Base-by-base conservation (phyloP, 2,888 invertebrate genomes). In the Gortyna flavago region DNA sequence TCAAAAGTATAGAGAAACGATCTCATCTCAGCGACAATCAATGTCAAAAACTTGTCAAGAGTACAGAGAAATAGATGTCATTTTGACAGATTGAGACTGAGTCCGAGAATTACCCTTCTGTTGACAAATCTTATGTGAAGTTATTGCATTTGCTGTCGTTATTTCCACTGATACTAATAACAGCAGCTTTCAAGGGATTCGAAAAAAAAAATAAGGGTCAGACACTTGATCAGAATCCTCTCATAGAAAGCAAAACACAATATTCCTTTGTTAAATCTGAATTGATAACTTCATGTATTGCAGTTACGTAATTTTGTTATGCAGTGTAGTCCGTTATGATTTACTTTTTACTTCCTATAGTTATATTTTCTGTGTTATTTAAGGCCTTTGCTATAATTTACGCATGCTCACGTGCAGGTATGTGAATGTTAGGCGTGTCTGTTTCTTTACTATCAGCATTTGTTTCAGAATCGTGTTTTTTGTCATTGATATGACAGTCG, bases 301-400 rank as follows among this genome's bases (percentile, higher is more conserved):
- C 21, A 51, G 25, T 80, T 72, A 80, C 25, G 13, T 75, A 80
- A 57, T 44, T 48, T 62, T 62, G 61, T 44, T 54, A 80, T 57
- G 67, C 41, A 38, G 13, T 68, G 21, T n/a, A n/a, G 25, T n/a
- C 38, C 65, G 3, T 21, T 62, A 70, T 57, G 29, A 21, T 75
- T 61, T 57, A 54, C 35, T 69, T 84, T 64, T 68, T 48, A 64
- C 81, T 83, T 83, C 77, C 57, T 81, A 29, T 54, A 61, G 18
- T 62, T 64, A 65, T 57, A 44, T 76, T 80, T 79, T 84, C 48
- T 76, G 18, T 76, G 54, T 66, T 64, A 77, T 83, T 77, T 73
- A 83, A 73, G 73, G 48, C 38, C 57, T 80, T 72, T 35, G 13
- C 13, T 54, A 71, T 51, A 81, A 48, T 77, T 38, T 64, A 71